Evolutionary conservation across 2,797 vertebrate species (phyloP).

Genomic region (Merluccius polli): DNA sequence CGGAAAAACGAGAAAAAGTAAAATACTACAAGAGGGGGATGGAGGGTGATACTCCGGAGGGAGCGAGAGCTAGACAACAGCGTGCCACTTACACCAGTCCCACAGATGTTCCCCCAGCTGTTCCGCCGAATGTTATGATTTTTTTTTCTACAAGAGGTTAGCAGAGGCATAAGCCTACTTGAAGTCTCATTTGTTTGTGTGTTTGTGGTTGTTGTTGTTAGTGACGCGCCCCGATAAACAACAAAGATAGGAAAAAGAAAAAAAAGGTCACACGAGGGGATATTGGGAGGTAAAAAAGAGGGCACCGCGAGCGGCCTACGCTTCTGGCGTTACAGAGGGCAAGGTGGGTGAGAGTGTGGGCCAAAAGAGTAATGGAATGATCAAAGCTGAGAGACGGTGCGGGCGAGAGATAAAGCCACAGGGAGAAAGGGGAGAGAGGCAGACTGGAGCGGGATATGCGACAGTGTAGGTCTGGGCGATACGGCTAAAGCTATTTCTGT

Average conservation of each 20-base stretch:
- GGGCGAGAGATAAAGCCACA: no score
- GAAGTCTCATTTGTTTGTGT: background rate
- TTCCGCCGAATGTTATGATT: conserved; percentile 47
- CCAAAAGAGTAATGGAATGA: no score
- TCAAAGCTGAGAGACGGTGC: no score
- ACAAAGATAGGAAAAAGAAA: background rate
- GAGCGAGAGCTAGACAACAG: conserved; percentile 20
- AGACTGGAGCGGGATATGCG: no score
- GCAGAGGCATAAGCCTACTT: conserved; percentile 14
- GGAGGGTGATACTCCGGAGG: conserved; percentile 25
- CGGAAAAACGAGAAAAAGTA: conserved; percentile 19
- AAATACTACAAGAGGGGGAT: background rate
- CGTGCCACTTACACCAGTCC: conserved; percentile 33
- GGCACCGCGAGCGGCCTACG: no score
- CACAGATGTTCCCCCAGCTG: conserved; percentile 66
- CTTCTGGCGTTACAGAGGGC: no score
- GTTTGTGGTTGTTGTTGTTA: background rate
- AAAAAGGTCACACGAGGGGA: background rate
- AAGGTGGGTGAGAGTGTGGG: background rate
- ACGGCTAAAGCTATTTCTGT: background rate
- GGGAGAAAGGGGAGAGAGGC: no score
- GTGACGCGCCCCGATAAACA: background rate
- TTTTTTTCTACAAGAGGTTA: conserved; percentile 31
- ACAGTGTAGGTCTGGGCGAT: background rate
- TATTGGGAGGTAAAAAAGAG: background rate